Conservation (phyloP, 2,113 vertebrate species). For the Etheostoma cragini region DNA sequence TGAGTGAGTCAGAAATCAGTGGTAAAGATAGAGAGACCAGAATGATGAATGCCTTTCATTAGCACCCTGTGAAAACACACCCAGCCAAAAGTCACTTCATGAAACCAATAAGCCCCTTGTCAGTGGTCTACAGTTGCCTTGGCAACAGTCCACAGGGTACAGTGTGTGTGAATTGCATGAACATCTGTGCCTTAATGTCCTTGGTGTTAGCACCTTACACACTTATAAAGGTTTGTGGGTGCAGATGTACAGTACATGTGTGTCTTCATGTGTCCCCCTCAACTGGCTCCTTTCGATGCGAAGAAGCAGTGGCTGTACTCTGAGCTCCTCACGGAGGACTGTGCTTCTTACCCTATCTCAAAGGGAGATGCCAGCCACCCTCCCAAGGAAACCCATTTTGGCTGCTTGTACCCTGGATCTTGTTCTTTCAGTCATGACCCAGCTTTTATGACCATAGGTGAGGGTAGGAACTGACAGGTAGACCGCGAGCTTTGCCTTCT, state of each 20-base stretch:
- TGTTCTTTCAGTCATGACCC: too few relatives aligned
- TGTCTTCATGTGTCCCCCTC: background rate
- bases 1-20: constrained; percentile 58
- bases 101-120: constrained; percentile 91
- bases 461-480: too few relatives aligned
- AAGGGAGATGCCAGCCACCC: too few relatives aligned
- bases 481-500: too few relatives aligned
- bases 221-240: constrained; percentile 46
- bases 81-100: constrained; percentile 87
- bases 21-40: constrained; percentile 66
- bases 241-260: constrained; percentile 20
- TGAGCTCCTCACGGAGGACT: too few relatives aligned
- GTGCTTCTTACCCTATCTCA: too few relatives aligned
- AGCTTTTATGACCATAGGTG: too few relatives aligned
- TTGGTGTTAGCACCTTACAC: constrained; percentile 88
- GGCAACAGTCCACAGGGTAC: constrained; percentile 92
- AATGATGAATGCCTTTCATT: constrained; percentile 84
- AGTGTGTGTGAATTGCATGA: constrained; percentile 84
- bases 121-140: constrained; percentile 94
- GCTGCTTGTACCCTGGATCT: too few relatives aligned
- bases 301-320: too few relatives aligned
- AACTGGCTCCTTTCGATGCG: too few relatives aligned
- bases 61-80: constrained; percentile 48
- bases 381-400: too few relatives aligned
- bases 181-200: constrained; percentile 78